phyloP scores from a whole-genome alignment of 1,140 invertebrate genomes.

The Lithobius niger region DNA sequence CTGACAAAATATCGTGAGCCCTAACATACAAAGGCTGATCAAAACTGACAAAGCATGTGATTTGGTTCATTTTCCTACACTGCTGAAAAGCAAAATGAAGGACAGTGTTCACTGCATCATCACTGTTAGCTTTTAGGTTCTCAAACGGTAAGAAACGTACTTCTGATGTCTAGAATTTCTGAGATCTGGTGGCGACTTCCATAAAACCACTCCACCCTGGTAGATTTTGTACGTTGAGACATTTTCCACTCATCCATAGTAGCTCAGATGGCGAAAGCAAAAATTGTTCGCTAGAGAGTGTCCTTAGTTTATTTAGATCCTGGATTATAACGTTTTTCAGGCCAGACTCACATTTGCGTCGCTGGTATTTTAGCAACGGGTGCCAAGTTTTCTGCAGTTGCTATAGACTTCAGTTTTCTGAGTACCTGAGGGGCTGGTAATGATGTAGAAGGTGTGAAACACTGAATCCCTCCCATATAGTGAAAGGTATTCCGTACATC shows the following conservation, averaged over 20 bases:
- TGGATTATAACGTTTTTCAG: neutral
- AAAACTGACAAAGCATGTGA: constrained; percentile 25
- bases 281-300: neutral
- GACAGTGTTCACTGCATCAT: too few species aligned
- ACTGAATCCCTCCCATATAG: constrained; percentile 20
- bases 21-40: constrained; percentile 26
- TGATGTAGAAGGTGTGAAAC: constrained; percentile 8
- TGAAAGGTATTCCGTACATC: constrained; percentile 22
- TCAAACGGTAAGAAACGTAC: too few species aligned
- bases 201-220: constrained; percentile 1
- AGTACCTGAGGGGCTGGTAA: neutral
- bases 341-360: neutral
- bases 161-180: neutral
- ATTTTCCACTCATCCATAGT: neutral
- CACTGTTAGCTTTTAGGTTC: too few species aligned
- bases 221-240: neutral
- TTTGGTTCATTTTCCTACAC: too few species aligned
- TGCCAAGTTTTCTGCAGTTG: neutral
- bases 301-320: neutral
- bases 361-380: neutral
- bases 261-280: neutral
- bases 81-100: too few species aligned
- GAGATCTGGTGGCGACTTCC: neutral
- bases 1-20: constrained; percentile 20
- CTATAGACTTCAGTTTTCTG: neutral